Evolutionary conservation across 2,113 vertebrate species (phyloP), one percentile per base, ranked within the genome.

Genomic region (Phrynosoma platyrhinos): DNA sequence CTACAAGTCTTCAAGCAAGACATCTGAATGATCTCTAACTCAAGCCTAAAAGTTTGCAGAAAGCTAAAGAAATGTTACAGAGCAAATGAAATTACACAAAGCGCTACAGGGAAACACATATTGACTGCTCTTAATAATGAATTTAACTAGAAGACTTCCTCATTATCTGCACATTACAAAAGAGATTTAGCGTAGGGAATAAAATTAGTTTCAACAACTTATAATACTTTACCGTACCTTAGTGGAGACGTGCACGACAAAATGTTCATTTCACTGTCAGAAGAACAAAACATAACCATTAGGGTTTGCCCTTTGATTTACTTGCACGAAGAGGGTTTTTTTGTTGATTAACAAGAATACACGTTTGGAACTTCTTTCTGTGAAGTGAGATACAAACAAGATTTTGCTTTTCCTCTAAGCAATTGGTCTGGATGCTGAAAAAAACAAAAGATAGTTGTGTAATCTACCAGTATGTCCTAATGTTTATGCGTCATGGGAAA

Each of bases 101-200:
- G 85, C 2, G 69, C 90, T 90, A 83, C 90, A 94, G 94, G 89
- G 95, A 93, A 95, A 90, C 83, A 78, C 0, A 1, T 77, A 94
- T 87, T 91, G 91, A 90, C 14, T 90, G 81, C 89, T 82, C 89
- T 87, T 92, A 42, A 6, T 88, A 95, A 95, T 58, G 71, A 94
- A 30, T 95, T 96, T 96, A 92, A 58, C 91, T 71, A 21, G 90
- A 91, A 81, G 89, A 77, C 53, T 79, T 78, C 88, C 92, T 92
- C 92, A 91, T 94, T 93, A 85, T 79, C 87, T 90, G 88, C 87
- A 76, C 84, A 55, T 90, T 89, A 91, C 75, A 91, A 89, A 90
- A 84, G 75, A 91, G 87, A 88, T 89, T 93, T 87, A 86, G 62
- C 21, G 66, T 71, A 9, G 52, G 79, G 90, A 92, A 94, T 69